Conservation (phyloP, 2,888 invertebrate species). For the Drosophila melanosoma region DNA sequence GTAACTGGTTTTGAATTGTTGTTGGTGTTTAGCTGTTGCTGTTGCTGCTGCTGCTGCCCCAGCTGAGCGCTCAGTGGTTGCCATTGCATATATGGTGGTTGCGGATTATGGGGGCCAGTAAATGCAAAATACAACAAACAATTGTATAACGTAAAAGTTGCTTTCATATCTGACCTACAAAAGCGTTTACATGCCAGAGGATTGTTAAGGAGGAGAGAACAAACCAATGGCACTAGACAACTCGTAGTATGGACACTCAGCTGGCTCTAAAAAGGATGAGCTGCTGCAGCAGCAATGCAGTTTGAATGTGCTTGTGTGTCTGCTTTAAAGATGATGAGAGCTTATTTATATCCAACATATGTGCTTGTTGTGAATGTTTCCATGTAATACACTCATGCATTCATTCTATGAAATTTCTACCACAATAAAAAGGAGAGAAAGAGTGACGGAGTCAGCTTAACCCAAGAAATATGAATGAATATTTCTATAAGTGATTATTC, state of each 20-base stretch:
- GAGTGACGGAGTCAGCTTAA: not conserved
- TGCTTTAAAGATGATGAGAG: slow-evolving; percentile 8
- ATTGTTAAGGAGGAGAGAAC: slow-evolving; percentile 4
- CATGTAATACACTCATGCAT: slow-evolving; percentile 1
- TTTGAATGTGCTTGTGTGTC: slow-evolving; percentile 24
- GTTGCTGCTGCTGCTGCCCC: slow-evolving; percentile 22
- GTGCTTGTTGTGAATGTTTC: not conserved
- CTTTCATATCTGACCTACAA: slow-evolving; percentile 66
- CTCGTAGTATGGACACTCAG: slow-evolving; percentile 38
- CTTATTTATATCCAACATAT: slow-evolving; percentile 27
- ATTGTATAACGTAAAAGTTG: slow-evolving; percentile 25
- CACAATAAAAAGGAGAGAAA: not conserved
- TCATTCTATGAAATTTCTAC: not conserved
- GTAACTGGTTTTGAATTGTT: slow-evolving; percentile 74
- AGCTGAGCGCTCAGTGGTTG: slow-evolving; percentile 13
- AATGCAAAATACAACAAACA: slow-evolving; percentile 47
- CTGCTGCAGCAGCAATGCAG: slow-evolving; percentile 11
- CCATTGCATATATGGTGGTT: slow-evolving; percentile 34
- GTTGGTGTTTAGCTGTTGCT: slow-evolving; percentile 28
- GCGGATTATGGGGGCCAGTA: slow-evolving; percentile 39
- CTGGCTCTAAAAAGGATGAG: slow-evolving; percentile 41
- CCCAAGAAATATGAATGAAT: not conserved
- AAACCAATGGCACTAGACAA: slow-evolving; percentile 35
- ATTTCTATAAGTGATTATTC: not conserved
- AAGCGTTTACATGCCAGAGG: slow-evolving; percentile 18